Conservation (phyloP, 2,888 invertebrate genomes). For the Fissipunctia ypsillon region DNA sequence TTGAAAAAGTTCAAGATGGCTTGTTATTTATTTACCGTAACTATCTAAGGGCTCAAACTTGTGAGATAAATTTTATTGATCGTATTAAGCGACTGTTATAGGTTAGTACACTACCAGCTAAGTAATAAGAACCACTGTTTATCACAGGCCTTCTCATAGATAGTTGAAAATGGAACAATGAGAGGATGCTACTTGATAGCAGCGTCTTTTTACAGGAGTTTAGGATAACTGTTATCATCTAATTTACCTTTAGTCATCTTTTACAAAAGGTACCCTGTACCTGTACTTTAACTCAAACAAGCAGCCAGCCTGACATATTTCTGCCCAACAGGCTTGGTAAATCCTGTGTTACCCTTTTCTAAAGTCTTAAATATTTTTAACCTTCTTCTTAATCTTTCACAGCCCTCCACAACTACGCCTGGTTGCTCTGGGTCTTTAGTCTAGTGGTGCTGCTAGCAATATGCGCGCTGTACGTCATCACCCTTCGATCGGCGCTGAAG, state of each 20-base stretch:
- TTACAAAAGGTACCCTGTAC: background rate
- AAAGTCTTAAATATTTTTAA: background rate
- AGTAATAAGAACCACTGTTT: background rate
- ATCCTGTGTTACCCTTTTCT: background rate
- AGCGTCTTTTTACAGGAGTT: too few species aligned
- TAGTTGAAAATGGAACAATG: background rate
- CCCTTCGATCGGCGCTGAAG: conserved; percentile 88
- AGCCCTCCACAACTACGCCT: conserved; percentile 91
- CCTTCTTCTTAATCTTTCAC: conserved; percentile 61
- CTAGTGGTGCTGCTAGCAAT: conserved; percentile 86
- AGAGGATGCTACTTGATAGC: background rate
- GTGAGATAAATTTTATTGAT: background rate
- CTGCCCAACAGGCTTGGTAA: too few species aligned
- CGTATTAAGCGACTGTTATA: background rate
- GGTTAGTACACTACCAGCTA: background rate
- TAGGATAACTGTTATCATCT: background rate
- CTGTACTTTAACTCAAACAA: background rate
- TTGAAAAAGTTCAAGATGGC: conserved; percentile 20
- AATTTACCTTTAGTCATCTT: background rate
- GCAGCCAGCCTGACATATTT: background rate
- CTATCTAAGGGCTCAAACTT: background rate
- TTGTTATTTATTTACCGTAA: background rate
- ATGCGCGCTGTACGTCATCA: conserved; percentile 89
- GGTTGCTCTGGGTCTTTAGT: conserved; percentile 89
- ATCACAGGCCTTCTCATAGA: background rate